Percentiles rank a stretch among this genome's conserved stretches.
Evolutionary conservation across 2,888 invertebrate species (phyloP).

Genomic region (Acrocyrtus sp.): DNA sequence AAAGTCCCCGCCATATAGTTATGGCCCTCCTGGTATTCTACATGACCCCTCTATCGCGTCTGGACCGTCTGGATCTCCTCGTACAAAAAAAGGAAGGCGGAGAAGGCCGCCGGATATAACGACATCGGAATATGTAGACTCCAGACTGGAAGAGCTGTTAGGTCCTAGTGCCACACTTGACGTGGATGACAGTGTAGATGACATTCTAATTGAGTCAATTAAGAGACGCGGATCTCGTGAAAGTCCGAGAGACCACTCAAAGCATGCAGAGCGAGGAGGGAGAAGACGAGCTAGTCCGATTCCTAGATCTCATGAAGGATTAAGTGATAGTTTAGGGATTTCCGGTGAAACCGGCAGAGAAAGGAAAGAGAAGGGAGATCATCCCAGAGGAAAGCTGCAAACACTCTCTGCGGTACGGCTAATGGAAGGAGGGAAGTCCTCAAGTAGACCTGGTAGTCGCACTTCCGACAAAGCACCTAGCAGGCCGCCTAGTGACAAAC

Average conservation of each 20-base stretch:
- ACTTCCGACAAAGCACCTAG: constrained; percentile 22
- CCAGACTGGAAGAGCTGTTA: constrained; percentile 56
- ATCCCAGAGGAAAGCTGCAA: constrained; percentile 17
- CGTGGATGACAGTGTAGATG: constrained; percentile 48
- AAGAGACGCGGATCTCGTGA: constrained; percentile 43
- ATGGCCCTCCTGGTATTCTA: constrained; percentile 59
- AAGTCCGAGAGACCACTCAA: neutral
- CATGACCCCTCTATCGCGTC: constrained; percentile 39
- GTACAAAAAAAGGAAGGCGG: constrained; percentile 20
- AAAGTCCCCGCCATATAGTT: constrained; percentile 56
- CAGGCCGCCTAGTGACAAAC: constrained; percentile 42
- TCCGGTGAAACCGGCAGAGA: constrained; percentile 14
- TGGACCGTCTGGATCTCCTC: constrained; percentile 27
- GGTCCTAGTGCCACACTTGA: constrained; percentile 42
- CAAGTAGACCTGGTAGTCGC: constrained; percentile 41
- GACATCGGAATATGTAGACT: constrained; percentile 57
- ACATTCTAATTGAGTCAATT: constrained; percentile 48
- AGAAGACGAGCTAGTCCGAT: constrained; percentile 26
- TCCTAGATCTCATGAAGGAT: constrained; percentile 20
- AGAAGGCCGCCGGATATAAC: constrained; percentile 22
- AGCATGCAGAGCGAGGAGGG: constrained; percentile 11
- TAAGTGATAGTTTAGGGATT: constrained; percentile 2
- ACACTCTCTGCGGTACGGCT: no score
- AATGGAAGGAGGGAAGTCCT: constrained; percentile 9
- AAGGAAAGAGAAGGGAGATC: constrained; percentile 23